Conservation (phyloP, 2,888 invertebrate genomes). For the Stenodema calcarata region DNA sequence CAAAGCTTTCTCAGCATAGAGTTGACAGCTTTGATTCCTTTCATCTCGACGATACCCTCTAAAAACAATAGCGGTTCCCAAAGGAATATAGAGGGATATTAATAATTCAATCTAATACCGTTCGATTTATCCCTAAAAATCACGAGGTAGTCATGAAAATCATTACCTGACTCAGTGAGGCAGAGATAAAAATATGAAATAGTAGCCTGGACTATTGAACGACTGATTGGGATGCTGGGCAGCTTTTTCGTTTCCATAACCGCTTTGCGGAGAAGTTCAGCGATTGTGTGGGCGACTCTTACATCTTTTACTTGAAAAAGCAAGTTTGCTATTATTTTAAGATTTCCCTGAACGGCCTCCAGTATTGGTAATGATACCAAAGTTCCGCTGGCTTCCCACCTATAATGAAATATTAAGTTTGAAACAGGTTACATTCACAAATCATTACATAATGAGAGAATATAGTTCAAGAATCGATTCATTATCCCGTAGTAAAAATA, state of each 20-base stretch:
- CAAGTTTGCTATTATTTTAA: slow-evolving; percentile 50
- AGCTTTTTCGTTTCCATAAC: slow-evolving; percentile 52
- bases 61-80: too few species aligned
- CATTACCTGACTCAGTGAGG: slow-evolving; percentile 54
- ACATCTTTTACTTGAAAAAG: slow-evolving; percentile 53
- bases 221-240: slow-evolving; percentile 54
- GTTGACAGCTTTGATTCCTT: slow-evolving; percentile 54
- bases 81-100: too few species aligned
- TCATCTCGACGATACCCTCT: slow-evolving; percentile 56
- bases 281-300: slow-evolving; percentile 55
- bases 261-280: slow-evolving; percentile 55
- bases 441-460: too few species aligned
- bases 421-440: too few species aligned
- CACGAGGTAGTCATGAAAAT: too few species aligned
- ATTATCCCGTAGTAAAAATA: too few species aligned
- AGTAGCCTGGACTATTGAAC: slow-evolving; percentile 56
- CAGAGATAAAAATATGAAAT: slow-evolving; percentile 57
- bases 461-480: too few species aligned
- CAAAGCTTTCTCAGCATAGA: slow-evolving; percentile 48
- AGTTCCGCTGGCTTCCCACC: slow-evolving; percentile 55
- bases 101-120: too few species aligned
- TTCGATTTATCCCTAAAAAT: too few species aligned
- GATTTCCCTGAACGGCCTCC: slow-evolving; percentile 53
- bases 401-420: too few species aligned
- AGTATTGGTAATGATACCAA: slow-evolving; percentile 51